Conservation (phyloP, 2,797 vertebrate species). For the Tinamus major region DNA sequence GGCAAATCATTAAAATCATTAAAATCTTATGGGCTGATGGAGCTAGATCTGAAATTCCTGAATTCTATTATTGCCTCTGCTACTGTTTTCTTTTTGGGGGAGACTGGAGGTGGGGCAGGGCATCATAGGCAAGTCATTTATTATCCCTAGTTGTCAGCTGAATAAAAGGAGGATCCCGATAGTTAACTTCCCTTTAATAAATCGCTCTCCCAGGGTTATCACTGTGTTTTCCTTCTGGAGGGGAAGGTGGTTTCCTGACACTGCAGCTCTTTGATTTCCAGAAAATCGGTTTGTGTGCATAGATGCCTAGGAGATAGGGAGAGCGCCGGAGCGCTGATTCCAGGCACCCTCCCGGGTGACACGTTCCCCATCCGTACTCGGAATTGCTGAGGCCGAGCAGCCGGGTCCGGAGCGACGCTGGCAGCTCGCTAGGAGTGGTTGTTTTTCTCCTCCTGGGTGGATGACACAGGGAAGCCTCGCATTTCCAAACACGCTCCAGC, state of each 20-base stretch:
- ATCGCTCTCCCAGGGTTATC: not conserved
- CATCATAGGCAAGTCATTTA: not conserved
- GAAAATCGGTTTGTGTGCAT: not conserved
- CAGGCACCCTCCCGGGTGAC: not conserved
- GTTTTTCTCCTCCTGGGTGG: not conserved
- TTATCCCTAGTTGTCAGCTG: not conserved
- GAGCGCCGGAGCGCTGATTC: not conserved
- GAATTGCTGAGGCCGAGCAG: not conserved
- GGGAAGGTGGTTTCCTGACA: not conserved
- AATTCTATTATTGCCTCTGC: not conserved
- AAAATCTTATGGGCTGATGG: not conserved
- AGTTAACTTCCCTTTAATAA: not conserved
- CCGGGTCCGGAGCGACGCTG: rapidly evolving
- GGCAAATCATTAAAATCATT: not conserved
- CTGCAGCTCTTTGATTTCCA: not conserved
- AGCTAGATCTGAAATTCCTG: not conserved
- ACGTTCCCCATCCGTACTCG: not conserved
- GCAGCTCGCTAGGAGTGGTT: not conserved
- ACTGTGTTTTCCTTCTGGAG: not conserved
- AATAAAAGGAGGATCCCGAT: not conserved
- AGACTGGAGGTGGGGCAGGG: not conserved
- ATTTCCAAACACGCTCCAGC: not conserved
- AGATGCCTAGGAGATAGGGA: not conserved
- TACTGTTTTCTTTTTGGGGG: not conserved
- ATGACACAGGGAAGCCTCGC: not conserved